A percentile compares a stretch with the other conserved stretches of the same genome.
phyloP scores from a whole-genome alignment of 2,113 vertebrate genomes.

The Ciconia boyciana region DNA sequence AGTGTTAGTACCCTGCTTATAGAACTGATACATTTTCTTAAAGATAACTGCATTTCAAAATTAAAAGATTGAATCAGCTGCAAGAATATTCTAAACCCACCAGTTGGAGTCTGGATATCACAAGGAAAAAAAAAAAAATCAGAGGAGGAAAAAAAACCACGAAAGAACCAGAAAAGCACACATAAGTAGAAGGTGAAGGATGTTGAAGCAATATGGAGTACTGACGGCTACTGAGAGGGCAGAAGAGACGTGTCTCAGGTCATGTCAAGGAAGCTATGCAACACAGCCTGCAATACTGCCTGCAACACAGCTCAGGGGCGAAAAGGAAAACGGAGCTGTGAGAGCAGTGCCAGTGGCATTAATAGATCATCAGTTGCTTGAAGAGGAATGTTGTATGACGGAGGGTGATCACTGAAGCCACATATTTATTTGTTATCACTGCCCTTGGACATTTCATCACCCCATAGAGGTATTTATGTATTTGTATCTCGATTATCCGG shows the following conservation, averaged over 20 bases:
- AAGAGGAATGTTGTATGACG: neutral
- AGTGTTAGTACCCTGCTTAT: neutral
- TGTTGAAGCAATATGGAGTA: neutral
- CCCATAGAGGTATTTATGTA: rapidly evolving
- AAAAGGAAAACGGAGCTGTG: neutral
- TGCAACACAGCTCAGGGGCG: neutral
- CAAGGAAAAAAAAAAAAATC: neutral
- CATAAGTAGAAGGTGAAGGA: neutral
- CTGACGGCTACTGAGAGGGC: neutral
- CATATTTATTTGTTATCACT: neutral
- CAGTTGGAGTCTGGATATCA: neutral
- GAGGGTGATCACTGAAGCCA: neutral
- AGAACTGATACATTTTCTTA: neutral
- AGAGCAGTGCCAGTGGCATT: neutral
- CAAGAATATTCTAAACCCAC: neutral
- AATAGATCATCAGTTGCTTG: neutral
- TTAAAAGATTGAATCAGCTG: neutral
- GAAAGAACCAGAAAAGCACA: neutral
- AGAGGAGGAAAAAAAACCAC: rapidly evolving
- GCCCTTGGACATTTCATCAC: neutral
- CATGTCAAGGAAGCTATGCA: neutral
- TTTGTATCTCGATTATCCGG: neutral
- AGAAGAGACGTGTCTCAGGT: neutral
- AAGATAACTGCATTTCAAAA: slow-evolving; percentile 9
- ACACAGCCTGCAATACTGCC: neutral